phyloP scores from a whole-genome alignment of 37 sponge, comb jelly and placozoan genomes.

The Ianthella basta region DNA sequence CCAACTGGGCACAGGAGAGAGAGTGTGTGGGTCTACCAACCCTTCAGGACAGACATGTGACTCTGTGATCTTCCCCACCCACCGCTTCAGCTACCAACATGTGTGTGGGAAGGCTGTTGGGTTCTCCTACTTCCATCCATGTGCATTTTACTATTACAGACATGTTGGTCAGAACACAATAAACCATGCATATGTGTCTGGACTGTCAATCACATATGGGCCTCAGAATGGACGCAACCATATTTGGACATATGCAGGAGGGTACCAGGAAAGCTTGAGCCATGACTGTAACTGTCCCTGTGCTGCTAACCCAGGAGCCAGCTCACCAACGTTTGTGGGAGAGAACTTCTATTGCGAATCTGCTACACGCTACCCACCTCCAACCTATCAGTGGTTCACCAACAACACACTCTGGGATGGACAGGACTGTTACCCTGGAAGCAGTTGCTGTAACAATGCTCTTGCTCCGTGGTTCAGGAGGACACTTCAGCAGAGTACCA shows the following conservation, averaged over 20 bases:
- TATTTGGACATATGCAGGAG: conserved; percentile 17
- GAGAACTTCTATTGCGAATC: not conserved
- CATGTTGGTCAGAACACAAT: no score
- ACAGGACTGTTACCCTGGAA: conserved; percentile 20
- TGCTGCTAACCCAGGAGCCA: not conserved
- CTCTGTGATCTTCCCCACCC: conserved; percentile 30
- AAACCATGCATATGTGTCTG: not conserved
- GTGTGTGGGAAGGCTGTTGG: conserved; percentile 23
- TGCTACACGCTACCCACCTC: not conserved
- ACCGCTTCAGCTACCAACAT: not conserved
- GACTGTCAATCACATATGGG: conserved; percentile 12
- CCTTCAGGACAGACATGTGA: not conserved
- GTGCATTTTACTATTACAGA: not conserved
- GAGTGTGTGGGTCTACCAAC: not conserved
- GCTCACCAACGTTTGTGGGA: not conserved
- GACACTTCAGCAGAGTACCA: not conserved
- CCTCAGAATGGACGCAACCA: not conserved
- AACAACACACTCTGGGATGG: conserved; percentile 23
- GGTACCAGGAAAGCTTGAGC: not conserved
- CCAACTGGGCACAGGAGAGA: not conserved
- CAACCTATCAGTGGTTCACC: not conserved
- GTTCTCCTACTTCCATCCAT: conserved; percentile 17
- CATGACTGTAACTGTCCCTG: conserved; percentile 7
- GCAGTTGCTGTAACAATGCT: conserved; percentile 18
- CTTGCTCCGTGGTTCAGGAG: conserved; percentile 30